Base-by-base conservation (phyloP, 2,113 vertebrate genomes). In the Lota lota region DNA sequence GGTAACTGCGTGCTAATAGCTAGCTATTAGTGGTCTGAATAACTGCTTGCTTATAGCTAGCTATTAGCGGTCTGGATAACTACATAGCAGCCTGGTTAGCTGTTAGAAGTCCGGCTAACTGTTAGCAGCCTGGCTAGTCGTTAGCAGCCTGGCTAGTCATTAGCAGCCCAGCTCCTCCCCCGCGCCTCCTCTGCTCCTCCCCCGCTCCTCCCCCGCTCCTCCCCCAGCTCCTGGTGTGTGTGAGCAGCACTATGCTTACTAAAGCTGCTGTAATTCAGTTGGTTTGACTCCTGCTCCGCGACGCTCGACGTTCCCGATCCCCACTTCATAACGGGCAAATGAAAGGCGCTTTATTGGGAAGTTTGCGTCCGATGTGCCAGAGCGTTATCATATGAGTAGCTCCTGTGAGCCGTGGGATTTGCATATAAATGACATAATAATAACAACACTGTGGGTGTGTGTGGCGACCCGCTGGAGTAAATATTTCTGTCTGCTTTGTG, bases 361-460 rank as follows among this genome's bases (percentile, higher is more conserved):
- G 80, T 82, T 76, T n/a, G n/a, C n/a, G n/a, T n/a, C n/a, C n/a
- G n/a, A n/a, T n/a, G n/a, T n/a, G n/a, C n/a, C n/a, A n/a, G n/a
- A n/a, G n/a, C n/a, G n/a, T n/a, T n/a, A 88, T 90, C 79, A 88
- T 87, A 91, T 92, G 89, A 91, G 68, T 87, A 72, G 79, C 82
- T 81, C 83, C 61, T 69, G 78, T 22, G 66, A 47, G 79, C 86
- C 85, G 79, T 82, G 82, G 82, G 88, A 93, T 93, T 93, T 93
- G 92, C 92, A 93, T 93, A 92, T 93, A 93, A 91, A 93, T 93
- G 78, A 90, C 84, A 91, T 85, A 83, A 89, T 87, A 47, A 87
- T 90, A 93, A 92, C 90, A 90, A 91, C 78, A 14, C 5, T 7
- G 40, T 47, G 40, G 5, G 40, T 90, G 70, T 78, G 67, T 74